Evolutionary conservation across 1,140 invertebrate species (phyloP), one percentile per base, ranked within the genome.

Genomic region (Zaprionus nigranus): DNA sequence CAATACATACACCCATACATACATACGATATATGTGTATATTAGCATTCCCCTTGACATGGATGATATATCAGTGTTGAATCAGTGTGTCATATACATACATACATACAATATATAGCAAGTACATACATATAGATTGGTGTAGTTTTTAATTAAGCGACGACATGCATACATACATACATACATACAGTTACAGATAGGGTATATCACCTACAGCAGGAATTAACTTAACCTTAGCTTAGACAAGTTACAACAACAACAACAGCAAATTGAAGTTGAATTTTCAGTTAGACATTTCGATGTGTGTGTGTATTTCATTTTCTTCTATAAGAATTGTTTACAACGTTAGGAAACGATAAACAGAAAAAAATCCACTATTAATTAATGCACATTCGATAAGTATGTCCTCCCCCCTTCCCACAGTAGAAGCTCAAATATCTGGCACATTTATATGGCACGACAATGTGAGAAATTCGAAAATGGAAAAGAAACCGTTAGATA

Each of bases 371-470:
- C 28, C 53, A 15, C 53, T 63, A 51, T 63, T 30, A n/a, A 46
- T 43, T 17, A 43, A 24, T 51, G 46, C 46, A 51, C 46, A 51
- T 51, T 15, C 30, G 11, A 46, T 57, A 70, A 67, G 70, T 60
- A 30, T 51, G 64, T 11, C 30, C 30, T 11, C 49, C 30, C 20
- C 26, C 12, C 40, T 38, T 17, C 15, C 46, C 49, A 13, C 38
- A 60, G 68, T 77, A 71, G 73, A 71, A 71, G 73, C 72, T 75
- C 72, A 75, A 75, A 62, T 30, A 54, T 60, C 15, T 13, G 58
- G 66, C 72, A 62, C 65, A 76, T 43, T 43, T 38, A 49, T 13
- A 17, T 46, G 40, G 17, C 51, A 68, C 36, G 26, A 46, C 26
- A 28, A 65, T 57, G 56, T 26, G 12, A 57, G 22, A 40, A 24